Conservation (phyloP, 1,140 invertebrate genomes). For the Goniozus legneri region DNA sequence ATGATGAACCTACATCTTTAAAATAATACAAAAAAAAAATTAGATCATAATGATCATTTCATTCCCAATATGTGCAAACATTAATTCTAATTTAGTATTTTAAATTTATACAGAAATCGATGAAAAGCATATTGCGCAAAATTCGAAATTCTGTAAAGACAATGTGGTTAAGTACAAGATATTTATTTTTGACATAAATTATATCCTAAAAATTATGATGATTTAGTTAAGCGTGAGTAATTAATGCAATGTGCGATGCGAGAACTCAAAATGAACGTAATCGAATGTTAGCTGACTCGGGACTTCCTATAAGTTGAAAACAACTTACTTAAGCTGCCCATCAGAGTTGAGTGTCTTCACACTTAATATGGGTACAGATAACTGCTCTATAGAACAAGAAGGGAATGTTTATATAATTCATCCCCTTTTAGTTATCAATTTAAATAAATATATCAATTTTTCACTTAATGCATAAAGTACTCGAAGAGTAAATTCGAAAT, state of each 20-base stretch:
- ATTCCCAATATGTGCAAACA: conserved; percentile 1
- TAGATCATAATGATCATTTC: background rate
- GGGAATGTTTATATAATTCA: conserved; percentile 23
- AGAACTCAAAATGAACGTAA: conserved; percentile 21
- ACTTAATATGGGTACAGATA: conserved; percentile 46
- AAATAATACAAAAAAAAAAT: background rate
- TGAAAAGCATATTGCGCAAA: background rate
- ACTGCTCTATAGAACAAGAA: conserved; percentile 48
- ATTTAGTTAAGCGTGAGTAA: conserved; percentile 38
- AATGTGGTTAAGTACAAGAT: conserved; percentile 34
- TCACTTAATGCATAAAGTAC: conserved; percentile 8
- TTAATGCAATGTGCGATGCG: conserved; percentile 25
- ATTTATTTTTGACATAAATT: conserved; percentile 19
- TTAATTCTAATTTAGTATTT: conserved; percentile 5
- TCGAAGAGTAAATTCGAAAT: background rate
- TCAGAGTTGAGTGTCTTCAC: conserved; percentile 38
- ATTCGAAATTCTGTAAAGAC: conserved; percentile 20
- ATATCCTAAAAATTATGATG: conserved; percentile 22
- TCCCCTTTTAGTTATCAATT: no score
- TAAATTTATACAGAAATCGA: background rate
- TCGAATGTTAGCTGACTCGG: conserved; percentile 23
- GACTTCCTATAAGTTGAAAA: conserved; percentile 35
- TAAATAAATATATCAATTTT: conserved; percentile 5
- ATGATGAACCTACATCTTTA: background rate
- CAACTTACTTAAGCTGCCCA: conserved; percentile 44